phyloP scores from a whole-genome alignment of 2,888 invertebrate genomes.

The Drosophila helvetica region DNA sequence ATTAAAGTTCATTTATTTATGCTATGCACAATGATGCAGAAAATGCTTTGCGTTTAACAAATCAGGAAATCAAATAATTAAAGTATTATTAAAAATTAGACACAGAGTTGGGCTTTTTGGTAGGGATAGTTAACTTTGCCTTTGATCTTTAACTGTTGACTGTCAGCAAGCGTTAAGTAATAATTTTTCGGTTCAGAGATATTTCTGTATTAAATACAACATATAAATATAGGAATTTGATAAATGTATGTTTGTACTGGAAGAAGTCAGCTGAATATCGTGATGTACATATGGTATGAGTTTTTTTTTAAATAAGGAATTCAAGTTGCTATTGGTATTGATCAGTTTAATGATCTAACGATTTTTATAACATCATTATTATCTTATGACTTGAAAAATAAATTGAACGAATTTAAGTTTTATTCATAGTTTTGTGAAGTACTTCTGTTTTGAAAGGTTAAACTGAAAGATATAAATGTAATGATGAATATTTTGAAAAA shows the following conservation, averaged over 20 bases:
- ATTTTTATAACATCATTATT: not conserved
- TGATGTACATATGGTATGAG: not conserved
- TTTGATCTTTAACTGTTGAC: not conserved
- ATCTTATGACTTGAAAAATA: not conserved
- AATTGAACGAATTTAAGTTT: too few species aligned
- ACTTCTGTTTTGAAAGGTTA: not conserved
- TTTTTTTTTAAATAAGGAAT: not conserved
- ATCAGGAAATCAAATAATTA: not conserved
- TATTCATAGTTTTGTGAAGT: too few species aligned
- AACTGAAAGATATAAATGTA: not conserved
- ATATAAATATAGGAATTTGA: not conserved
- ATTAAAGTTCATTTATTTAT: slow-evolving; percentile 61
- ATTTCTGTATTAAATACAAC: not conserved
- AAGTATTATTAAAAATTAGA: not conserved
- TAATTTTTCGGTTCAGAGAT: not conserved
- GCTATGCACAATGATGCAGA: slow-evolving; percentile 60
- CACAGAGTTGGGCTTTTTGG: not conserved
- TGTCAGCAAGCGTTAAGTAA: not conserved
- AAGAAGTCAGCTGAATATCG: too few species aligned
- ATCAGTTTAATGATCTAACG: not conserved
- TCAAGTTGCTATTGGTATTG: not conserved
- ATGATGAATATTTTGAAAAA: not conserved
- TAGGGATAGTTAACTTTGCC: not conserved
- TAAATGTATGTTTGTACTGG: not conserved
- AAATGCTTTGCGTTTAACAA: not conserved